Evolutionary conservation across 2,888 invertebrate genomes (phyloP).

Genomic region (Troilus luridus): DNA sequence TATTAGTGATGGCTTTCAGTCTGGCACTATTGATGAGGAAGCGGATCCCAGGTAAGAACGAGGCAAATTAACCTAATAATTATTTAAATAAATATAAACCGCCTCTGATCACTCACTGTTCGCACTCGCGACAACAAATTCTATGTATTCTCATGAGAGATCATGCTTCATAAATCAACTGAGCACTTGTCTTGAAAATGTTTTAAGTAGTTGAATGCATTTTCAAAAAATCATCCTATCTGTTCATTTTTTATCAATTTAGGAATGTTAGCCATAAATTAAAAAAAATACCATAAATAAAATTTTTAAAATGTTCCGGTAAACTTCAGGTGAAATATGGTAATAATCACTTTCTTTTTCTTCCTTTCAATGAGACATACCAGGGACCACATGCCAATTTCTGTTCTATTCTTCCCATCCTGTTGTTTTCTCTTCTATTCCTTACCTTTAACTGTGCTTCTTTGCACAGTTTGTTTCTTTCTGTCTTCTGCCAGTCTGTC

Average conservation of each 20-base stretch:
- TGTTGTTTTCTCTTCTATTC: too few relatives aligned
- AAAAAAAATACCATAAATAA: neutral
- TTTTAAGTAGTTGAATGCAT: neutral
- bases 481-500: too few relatives aligned
- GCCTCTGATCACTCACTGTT: constrained; percentile 45
- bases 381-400: too few relatives aligned
- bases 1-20: constrained; percentile 57
- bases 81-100: neutral
- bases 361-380: too few relatives aligned
- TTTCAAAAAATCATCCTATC: neutral
- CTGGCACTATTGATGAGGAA: constrained; percentile 57
- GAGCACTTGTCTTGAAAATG: constrained; percentile 3
- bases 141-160: neutral
- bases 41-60: constrained; percentile 55
- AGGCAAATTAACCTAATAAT: constrained; percentile 51
- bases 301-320: neutral
- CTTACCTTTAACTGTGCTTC: too few relatives aligned
- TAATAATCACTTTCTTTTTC: neutral
- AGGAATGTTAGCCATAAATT: neutral
- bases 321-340: neutral
- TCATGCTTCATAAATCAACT: neutral
- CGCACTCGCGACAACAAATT: neutral
- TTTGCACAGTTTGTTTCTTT: too few relatives aligned
- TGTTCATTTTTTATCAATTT: neutral
- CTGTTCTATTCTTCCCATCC: too few relatives aligned